A percentile compares a stretch with the other conserved stretches of the same genome.
Conservation (phyloP, 2,113 vertebrate species). For the Eurystomus gularis region DNA sequence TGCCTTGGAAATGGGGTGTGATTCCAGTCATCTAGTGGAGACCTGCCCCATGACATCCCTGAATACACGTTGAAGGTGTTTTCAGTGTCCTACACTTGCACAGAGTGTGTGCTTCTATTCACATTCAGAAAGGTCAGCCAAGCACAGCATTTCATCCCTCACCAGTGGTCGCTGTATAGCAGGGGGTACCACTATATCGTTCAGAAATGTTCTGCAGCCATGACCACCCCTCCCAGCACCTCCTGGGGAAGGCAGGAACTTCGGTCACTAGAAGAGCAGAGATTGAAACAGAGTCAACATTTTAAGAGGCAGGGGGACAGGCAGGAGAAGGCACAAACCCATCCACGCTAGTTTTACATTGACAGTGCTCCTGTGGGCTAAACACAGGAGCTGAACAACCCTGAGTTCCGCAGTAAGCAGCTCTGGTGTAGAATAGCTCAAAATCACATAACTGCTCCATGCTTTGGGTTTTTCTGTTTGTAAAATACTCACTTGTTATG, state of each 20-base stretch:
- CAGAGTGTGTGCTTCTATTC: fast-evolving
- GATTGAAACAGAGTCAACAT: neutral
- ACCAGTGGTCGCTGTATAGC: fast-evolving
- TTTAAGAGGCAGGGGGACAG: neutral
- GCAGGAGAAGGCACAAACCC: too few species aligned
- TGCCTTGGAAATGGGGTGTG: neutral
- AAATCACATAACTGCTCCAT: neutral
- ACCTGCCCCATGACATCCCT: fast-evolving
- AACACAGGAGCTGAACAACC: neutral
- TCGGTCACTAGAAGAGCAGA: neutral
- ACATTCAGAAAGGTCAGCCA: neutral
- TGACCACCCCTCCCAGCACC: neutral
- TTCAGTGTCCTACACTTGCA: fast-evolving
- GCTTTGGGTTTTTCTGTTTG: neutral
- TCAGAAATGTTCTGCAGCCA: neutral
- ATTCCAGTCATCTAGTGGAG: fast-evolving
- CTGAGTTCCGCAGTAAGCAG: neutral
- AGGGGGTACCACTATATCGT: fast-evolving
- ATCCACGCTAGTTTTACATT: neutral
- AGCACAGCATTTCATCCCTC: neutral
- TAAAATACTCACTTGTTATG: neutral
- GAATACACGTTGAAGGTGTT: fast-evolving
- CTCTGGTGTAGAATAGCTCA: neutral
- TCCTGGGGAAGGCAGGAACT: neutral
- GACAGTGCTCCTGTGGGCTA: neutral